Conservation (phyloP, 1,140 invertebrate genomes). For the Harlomillsia oculata region DNA sequence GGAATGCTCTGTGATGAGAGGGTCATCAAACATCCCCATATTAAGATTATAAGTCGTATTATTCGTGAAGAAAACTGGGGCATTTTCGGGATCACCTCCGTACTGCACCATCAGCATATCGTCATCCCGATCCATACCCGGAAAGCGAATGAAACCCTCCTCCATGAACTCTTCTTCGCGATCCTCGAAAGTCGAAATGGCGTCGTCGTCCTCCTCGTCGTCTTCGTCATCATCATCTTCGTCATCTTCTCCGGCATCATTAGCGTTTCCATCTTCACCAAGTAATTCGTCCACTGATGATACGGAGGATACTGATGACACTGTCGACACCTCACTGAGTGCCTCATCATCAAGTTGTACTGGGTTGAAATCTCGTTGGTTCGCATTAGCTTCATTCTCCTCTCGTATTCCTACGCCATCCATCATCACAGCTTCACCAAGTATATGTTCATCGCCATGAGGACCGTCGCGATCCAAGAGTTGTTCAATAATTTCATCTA, state of each 20-base stretch:
- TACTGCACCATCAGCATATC: conserved; percentile 57
- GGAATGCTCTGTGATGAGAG: conserved; percentile 32
- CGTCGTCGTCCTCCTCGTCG: conserved; percentile 47
- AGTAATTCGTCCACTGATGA: not conserved
- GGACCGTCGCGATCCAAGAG: conserved; percentile 47
- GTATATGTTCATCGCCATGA: conserved; percentile 36
- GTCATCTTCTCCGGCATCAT: conserved; percentile 11
- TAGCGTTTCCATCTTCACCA: not conserved
- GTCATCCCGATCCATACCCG: conserved; percentile 48
- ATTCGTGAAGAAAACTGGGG: conserved; percentile 34
- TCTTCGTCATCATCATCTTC: conserved; percentile 44
- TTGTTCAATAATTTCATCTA: conserved; percentile 49
- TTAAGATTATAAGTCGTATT: conserved; percentile 34
- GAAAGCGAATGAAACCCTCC: conserved; percentile 43
- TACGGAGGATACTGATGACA: not conserved
- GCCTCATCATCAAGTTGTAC: conserved; percentile 31
- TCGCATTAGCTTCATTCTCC: conserved; percentile 30
- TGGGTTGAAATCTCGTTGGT: conserved; percentile 19
- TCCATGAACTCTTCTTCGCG: conserved; percentile 37
- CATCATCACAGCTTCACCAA: conserved; percentile 40
- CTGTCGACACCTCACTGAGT: too few relatives aligned
- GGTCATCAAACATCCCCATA: conserved; percentile 36
- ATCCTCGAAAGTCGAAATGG: conserved; percentile 45
- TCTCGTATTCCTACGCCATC: conserved; percentile 32
- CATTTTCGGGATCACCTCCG: conserved; percentile 37